phyloP scores from a whole-genome alignment of 2,888 invertebrate genomes.

The Agonopterix heracliana region DNA sequence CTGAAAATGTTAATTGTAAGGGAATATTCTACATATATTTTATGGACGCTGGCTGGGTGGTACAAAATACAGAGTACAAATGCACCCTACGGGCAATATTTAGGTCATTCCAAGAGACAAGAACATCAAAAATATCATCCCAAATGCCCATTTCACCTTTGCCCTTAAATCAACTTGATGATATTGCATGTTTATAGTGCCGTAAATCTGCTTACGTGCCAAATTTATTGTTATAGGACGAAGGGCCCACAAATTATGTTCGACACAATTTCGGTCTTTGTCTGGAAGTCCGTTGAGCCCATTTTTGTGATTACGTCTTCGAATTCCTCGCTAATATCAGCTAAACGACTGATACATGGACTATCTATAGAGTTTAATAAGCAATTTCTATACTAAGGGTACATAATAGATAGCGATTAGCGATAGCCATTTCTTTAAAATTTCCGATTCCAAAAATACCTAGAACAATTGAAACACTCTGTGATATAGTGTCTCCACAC shows the following conservation, averaged over 20 bases:
- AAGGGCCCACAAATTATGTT: slow-evolving; percentile 46
- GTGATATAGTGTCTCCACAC: too few species aligned
- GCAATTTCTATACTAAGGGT: too few species aligned
- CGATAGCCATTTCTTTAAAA: too few species aligned
- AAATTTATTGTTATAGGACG: slow-evolving; percentile 60
- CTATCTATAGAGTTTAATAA: not conserved
- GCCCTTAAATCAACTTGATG: slow-evolving; percentile 50
- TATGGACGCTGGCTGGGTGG: too few species aligned
- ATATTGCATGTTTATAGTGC: slow-evolving; percentile 61
- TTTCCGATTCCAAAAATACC: too few species aligned
- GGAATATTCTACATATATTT: too few species aligned
- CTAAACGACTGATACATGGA: not conserved
- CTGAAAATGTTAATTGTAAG: too few species aligned
- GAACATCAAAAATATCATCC: slow-evolving; percentile 24
- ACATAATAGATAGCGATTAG: too few species aligned
- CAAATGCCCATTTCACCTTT: slow-evolving; percentile 17
- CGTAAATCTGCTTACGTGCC: slow-evolving; percentile 56
- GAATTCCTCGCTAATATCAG: not conserved
- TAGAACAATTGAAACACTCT: too few species aligned
- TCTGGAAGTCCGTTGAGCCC: not conserved
- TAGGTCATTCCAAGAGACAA: not conserved
- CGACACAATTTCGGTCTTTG: slow-evolving; percentile 12
- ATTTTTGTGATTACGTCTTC: not conserved
- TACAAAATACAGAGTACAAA: too few species aligned
- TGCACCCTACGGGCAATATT: too few species aligned